These are phyloP conservation scores for Irena cyanogastra DNA, from an alignment of 2,113 vertebrate species.

Conservation along the genomic window DNA sequence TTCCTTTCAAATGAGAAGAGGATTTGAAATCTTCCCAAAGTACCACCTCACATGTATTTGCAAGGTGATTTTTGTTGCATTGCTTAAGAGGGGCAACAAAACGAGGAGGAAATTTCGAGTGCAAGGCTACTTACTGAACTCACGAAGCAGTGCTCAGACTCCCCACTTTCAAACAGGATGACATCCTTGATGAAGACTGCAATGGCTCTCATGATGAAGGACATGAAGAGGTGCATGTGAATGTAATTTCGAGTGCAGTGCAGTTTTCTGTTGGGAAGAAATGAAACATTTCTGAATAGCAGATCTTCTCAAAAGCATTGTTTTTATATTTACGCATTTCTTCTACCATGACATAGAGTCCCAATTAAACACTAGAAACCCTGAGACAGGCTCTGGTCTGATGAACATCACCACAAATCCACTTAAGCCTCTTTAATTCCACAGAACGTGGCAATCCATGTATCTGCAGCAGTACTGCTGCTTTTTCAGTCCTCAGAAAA, in stretches of 20 bases:
- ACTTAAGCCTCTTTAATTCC: not conserved
- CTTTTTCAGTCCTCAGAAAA: not conserved
- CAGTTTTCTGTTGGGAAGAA: slow-evolving; percentile 80
- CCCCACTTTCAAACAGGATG: slow-evolving; percentile 81
- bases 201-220: slow-evolving; percentile 90
- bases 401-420: not conserved
- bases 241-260: slow-evolving; percentile 95
- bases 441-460: not conserved
- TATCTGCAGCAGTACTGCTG: not conserved
- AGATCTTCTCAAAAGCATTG: not conserved
- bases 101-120: not conserved
- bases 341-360: not conserved
- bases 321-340: not conserved
- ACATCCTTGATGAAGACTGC: slow-evolving; percentile 91
- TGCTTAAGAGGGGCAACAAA: not conserved
- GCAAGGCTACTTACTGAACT: slow-evolving; percentile 77
- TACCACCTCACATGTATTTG: not conserved
- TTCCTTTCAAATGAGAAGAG: not conserved
- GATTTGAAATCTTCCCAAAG: not conserved
- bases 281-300: not conserved
- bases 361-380: not conserved
- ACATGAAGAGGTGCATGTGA: slow-evolving; percentile 91
- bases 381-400: not conserved
- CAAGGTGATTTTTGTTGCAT: not conserved
- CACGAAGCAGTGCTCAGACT: slow-evolving; percentile 81